Evolutionary conservation across 2,797 vertebrate genomes (phyloP).

Genomic region (Sternarchorhynchus goeldii): DNA sequence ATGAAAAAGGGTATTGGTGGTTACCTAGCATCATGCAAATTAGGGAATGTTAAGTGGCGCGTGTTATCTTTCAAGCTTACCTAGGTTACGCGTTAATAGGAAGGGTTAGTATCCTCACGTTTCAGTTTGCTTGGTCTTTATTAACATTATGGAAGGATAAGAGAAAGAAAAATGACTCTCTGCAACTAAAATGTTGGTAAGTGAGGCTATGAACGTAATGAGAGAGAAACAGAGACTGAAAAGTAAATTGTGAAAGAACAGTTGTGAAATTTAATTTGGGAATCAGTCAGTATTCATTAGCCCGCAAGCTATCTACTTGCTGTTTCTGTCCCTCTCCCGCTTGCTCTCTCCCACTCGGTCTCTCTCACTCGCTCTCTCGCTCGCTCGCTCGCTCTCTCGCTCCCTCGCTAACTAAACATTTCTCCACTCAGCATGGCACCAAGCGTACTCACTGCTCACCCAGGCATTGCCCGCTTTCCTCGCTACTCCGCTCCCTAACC

Average conservation of each 20-base stretch:
- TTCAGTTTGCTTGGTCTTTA: neutral
- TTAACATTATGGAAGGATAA: neutral
- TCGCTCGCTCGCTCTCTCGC: constrained; percentile 43
- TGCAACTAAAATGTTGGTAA: constrained; percentile 5
- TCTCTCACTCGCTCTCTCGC: constrained; percentile 46
- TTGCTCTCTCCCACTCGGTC: constrained; percentile 59
- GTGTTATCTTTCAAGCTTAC: neutral
- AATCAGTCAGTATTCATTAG: constrained; percentile 76
- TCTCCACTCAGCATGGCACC: constrained; percentile 65
- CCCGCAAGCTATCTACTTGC: constrained; percentile 52
- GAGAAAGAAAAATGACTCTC: neutral
- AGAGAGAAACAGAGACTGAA: constrained; percentile 45
- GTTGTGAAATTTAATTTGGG: constrained; percentile 63
- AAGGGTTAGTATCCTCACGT: neutral
- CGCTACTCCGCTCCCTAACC: constrained; percentile 83
- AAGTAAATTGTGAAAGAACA: constrained; percentile 53
- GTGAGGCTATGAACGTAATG: constrained; percentile 63
- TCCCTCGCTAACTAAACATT: constrained; percentile 49
- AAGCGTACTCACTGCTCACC: constrained; percentile 85
- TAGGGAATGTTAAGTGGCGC: neutral
- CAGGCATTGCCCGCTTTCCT: constrained; percentile 78
- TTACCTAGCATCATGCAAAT: neutral
- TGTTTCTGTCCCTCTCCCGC: constrained; percentile 53
- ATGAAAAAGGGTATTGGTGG: too few species aligned
- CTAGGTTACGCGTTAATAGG: neutral